Conservation (phyloP, 2,888 invertebrate species). For the Strigamia maritima region DNA sequence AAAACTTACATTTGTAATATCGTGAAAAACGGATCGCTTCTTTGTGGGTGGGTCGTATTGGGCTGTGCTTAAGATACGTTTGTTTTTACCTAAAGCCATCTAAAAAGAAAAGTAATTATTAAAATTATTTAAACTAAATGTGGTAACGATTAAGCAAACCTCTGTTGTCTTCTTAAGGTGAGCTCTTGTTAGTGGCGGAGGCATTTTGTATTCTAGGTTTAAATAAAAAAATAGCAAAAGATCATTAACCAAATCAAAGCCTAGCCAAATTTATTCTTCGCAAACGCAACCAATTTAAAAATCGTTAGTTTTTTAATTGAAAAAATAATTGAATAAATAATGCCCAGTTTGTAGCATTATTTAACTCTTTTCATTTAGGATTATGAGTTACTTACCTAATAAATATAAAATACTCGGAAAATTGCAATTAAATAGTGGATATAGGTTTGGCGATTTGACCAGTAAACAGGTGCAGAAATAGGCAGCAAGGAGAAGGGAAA, state of each 20-base stretch:
- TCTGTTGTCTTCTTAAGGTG: neutral
- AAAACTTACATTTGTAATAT: slow-evolving; percentile 27
- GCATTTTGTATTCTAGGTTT: neutral
- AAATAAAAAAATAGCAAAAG: neutral
- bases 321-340: too few species aligned
- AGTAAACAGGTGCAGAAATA: neutral
- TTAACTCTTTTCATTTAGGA: too few species aligned
- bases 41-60: neutral
- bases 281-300: too few species aligned
- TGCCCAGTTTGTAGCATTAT: too few species aligned
- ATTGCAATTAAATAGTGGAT: neutral
- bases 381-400: neutral
- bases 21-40: neutral
- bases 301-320: too few species aligned
- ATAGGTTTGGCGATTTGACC: neutral
- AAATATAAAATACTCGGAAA: neutral
- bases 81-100: neutral
- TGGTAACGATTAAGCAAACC: neutral
- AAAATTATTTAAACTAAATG: neutral
- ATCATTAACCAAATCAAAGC: neutral
- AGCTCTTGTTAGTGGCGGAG: neutral
- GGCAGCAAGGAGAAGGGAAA: neutral
- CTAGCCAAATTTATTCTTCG: too few species aligned
- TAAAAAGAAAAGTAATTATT: neutral
- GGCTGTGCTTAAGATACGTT: neutral